These are phyloP conservation scores for Parotocinclus haroldoi DNA, from an alignment of 2,797 vertebrate genomes.

Conservation along the genomic window DNA sequence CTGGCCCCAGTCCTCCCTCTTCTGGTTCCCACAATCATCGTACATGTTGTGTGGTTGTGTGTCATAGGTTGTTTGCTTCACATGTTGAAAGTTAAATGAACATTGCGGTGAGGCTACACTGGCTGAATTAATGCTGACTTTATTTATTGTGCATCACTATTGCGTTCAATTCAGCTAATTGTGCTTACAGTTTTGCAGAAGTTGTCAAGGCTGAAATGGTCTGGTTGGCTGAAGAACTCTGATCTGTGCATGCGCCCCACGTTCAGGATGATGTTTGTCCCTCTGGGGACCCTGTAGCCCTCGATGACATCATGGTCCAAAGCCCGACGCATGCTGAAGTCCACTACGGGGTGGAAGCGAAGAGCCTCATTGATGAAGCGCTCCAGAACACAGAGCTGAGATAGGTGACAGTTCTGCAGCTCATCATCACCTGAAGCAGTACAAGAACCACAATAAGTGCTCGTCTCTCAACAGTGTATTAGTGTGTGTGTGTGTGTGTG, in stretches of 20 bases:
- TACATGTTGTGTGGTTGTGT: too few species aligned
- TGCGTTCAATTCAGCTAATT: too few species aligned
- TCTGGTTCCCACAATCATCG: too few species aligned
- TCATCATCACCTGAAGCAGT: conserved; percentile 70
- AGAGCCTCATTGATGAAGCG: conserved; percentile 88
- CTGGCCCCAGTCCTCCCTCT: too few species aligned
- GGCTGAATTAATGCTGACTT: too few species aligned
- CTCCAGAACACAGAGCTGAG: conserved; percentile 79
- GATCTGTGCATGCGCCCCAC: conserved; percentile 86
- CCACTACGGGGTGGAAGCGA: conserved; percentile 89
- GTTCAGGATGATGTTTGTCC: conserved; percentile 94
- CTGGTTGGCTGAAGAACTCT: conserved; percentile 84
- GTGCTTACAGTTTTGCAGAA: conserved; percentile 86
- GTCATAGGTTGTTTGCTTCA: neutral
- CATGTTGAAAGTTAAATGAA: too few species aligned
- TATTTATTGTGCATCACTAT: too few species aligned
- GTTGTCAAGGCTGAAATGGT: conserved; percentile 87
- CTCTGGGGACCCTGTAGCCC: conserved; percentile 84
- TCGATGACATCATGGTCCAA: conserved; percentile 87
- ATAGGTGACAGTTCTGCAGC: conserved; percentile 76
- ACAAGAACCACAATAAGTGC: neutral
- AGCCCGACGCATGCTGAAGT: conserved; percentile 86
- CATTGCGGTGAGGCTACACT: too few species aligned
- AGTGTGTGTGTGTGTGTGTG: neutral
- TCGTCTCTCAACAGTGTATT: neutral